A percentile compares a stretch with the other conserved stretches of the same genome.
These are phyloP conservation scores for Calosoma granatense DNA, from an alignment of 1,140 invertebrate species.

Conservation along the genomic window DNA sequence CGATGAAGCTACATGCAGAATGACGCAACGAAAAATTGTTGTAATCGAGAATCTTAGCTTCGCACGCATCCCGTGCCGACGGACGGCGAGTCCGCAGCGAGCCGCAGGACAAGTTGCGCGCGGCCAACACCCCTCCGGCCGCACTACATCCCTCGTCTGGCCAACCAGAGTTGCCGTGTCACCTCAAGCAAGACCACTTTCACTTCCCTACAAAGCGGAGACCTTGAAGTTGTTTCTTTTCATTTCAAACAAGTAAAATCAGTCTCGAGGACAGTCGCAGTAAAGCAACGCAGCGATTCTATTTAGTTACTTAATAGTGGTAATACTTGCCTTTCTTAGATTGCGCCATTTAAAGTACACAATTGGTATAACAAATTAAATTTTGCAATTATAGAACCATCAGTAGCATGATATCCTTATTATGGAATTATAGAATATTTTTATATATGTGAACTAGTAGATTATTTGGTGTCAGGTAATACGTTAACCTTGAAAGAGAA, in stretches of 20 bases:
- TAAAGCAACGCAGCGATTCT: constrained; percentile 26
- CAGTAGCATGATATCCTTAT: too few species aligned
- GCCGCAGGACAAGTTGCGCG: not conserved
- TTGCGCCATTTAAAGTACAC: not conserved
- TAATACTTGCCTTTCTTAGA: not conserved
- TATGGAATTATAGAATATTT: too few species aligned
- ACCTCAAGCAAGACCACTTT: constrained; percentile 35
- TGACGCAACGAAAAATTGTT: not conserved
- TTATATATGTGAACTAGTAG: too few species aligned
- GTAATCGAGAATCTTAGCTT: not conserved
- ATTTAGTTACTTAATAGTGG: constrained; percentile 30
- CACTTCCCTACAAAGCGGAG: constrained; percentile 36
- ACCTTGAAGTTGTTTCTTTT: constrained; percentile 30
- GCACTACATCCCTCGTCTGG: not conserved
- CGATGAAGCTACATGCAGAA: not conserved
- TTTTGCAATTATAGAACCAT: too few species aligned
- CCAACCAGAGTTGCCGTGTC: constrained; percentile 24
- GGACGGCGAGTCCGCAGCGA: too few species aligned
- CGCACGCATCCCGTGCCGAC: not conserved
- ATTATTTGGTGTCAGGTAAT: too few species aligned
- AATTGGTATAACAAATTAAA: too few species aligned
- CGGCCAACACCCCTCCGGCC: not conserved
- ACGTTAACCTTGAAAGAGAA: too few species aligned
- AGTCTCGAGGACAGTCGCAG: constrained; percentile 34
- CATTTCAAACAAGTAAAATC: constrained; percentile 36